Conservation (phyloP, 2,113 vertebrate species). For the Indicator indicator region DNA sequence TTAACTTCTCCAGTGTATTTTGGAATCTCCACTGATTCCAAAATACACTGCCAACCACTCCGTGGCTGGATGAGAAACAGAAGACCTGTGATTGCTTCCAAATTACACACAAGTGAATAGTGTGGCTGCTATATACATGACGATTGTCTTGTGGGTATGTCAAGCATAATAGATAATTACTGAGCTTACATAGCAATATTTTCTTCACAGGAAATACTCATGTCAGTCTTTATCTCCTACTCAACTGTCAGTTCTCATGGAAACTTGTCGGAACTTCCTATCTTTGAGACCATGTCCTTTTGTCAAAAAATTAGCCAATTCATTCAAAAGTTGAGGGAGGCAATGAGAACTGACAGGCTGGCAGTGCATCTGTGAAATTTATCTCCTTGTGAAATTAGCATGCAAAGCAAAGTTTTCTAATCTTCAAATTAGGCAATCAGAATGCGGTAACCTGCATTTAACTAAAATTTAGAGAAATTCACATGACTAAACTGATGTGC, state of each 20-base stretch:
- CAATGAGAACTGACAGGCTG: background rate
- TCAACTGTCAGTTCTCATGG: conserved; percentile 56
- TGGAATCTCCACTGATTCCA: background rate
- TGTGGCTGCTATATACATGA: background rate
- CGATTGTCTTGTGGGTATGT: background rate
- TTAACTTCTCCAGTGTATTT: background rate
- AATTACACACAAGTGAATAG: background rate
- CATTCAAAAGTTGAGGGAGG: background rate
- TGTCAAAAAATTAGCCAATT: conserved; percentile 51
- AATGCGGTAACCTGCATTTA: background rate
- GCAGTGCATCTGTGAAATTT: background rate
- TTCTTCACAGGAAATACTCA: conserved; percentile 7
- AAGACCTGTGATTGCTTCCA: background rate
- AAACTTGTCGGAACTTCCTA: conserved; percentile 31
- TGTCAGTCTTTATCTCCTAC: conserved; percentile 58
- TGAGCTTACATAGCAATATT: conserved; percentile 53
- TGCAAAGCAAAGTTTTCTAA: background rate
- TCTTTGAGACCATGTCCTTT: conserved; percentile 17
- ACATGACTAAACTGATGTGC: background rate
- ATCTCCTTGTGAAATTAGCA: background rate
- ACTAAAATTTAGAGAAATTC: background rate
- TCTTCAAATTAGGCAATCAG: background rate
- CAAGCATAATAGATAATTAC: conserved; percentile 26
- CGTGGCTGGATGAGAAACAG: background rate
- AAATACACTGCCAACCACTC: background rate